Evolutionary conservation across 2,797 vertebrate species (phyloP), one percentile per base, ranked within the genome.

Genomic region (Phoxinus dragarum): DNA sequence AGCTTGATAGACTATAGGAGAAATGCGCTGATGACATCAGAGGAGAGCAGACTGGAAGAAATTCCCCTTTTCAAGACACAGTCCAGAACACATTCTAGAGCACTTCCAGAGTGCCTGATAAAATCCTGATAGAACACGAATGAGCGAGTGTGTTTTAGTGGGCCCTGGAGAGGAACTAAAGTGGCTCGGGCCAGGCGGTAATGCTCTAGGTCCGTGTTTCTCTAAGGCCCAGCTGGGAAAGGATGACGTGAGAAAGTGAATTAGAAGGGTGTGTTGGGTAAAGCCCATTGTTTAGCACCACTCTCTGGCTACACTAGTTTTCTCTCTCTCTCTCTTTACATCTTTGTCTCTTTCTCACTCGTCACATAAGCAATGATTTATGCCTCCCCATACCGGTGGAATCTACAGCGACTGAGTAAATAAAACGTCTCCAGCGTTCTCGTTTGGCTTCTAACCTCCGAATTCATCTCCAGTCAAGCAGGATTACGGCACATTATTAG

Each of bases 191-290:
- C 40, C 54, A 72, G 76, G 27, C 27, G 6, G 75, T 61, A 59
- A 73, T 47, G 74, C 31, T 71, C 59, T 56, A 17, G 74, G 67
- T 82, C 80, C 44, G 36, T 56, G 76, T 12, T 80, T 52, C 36
- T 76, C 61, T 36, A 49, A 56, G 81, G 64, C 86, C 86, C 90
- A 71, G 74, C 86, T 91, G 88, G 88, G 84, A 87, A 77, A 71
- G 81, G 78, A 90, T 93, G 90, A 93, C 84, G 79, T 56, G 87
- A 87, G 82, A 89, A 86, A 86, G 87, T 88, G 77, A 88, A 93
- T 92, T 88, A 90, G 76, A 68, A 83, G 90, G 90, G 90, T 91
- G 89, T 91, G 90, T 84, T 88, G 86, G 90, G 87, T 67, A 94
- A 92, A 88, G 84, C 83, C 87, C 84, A 19, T n/a, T 88, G 82